Conservation (phyloP, 2,113 vertebrate species). For the Protobothrops mucrosquamatus region DNA sequence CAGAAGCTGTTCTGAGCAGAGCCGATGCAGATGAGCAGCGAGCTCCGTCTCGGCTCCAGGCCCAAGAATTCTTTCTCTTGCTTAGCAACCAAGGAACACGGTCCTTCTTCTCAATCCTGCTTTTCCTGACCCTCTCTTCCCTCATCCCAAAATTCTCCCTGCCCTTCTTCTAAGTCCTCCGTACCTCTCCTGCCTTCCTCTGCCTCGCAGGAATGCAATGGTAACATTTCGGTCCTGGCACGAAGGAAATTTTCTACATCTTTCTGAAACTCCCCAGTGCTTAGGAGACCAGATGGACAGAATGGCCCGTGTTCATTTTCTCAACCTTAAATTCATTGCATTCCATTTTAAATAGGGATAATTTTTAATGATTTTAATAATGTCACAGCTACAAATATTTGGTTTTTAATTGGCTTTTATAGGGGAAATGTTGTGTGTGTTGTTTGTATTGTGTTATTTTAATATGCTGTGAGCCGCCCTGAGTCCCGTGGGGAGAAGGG, state of each 20-base stretch:
- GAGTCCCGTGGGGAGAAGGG: no score
- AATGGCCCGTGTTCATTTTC: not conserved
- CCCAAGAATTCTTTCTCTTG: not conserved
- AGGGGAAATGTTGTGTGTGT: no score
- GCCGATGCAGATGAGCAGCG: slow-evolving; percentile 20
- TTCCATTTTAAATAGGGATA: no score
- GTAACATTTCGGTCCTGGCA: not conserved
- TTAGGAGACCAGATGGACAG: not conserved
- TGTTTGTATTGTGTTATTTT: no score
- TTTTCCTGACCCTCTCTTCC: not conserved
- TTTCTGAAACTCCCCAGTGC: not conserved
- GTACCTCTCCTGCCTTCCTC: not conserved
- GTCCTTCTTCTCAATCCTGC: not conserved
- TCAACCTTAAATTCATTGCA: not conserved
- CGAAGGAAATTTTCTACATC: not conserved
- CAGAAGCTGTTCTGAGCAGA: slow-evolving; percentile 28
- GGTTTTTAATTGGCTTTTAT: no score
- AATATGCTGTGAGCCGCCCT: no score
- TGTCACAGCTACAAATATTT: no score
- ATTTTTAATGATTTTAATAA: no score
- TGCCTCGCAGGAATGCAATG: not conserved
- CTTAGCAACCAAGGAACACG: slow-evolving; percentile 10
- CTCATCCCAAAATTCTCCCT: not conserved
- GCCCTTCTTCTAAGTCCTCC: not conserved
- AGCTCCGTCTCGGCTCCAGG: slow-evolving; percentile 2